Conservation (phyloP, 2,797 vertebrate genomes). For the Neomorphus geoffroyi region DNA sequence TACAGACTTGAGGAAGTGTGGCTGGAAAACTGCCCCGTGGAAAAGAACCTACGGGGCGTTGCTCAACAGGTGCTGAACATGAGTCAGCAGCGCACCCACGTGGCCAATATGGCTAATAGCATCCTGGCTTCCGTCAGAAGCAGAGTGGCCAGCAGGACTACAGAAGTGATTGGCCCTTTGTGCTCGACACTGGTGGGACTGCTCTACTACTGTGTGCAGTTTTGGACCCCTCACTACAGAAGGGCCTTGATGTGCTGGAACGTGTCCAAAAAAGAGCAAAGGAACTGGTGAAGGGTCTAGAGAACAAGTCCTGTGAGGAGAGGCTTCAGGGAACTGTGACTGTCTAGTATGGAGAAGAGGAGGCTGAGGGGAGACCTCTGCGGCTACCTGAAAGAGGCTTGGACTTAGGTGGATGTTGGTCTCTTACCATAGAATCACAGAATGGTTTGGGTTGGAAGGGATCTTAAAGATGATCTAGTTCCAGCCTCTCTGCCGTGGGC, state of each 20-base stretch:
- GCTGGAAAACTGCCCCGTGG: fast-evolving
- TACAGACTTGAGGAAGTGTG: no score
- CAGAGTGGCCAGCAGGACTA: neutral
- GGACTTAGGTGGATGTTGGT: fast-evolving
- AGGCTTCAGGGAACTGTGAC: neutral
- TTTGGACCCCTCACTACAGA: neutral
- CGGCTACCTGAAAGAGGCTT: neutral
- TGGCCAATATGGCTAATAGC: no score
- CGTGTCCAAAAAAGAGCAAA: fast-evolving
- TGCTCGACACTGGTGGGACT: neutral
- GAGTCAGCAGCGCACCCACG: no score
- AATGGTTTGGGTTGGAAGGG: no score
- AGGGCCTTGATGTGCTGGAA: neutral
- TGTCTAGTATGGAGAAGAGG: neutral
- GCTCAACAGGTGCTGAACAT: fast-evolving
- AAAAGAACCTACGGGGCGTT: neutral
- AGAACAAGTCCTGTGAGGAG: neutral
- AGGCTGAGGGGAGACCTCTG: neutral
- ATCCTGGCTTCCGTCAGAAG: neutral
- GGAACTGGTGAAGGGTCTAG: neutral
- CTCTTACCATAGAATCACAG: no score
- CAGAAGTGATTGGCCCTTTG: neutral
- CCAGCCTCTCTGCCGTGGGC: no score
- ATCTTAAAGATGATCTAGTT: no score
- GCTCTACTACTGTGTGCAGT: neutral